Evolutionary conservation across 2,113 vertebrate genomes (phyloP), one percentile per base, ranked within the genome.

Genomic region (Anseranas semipalmata): DNA sequence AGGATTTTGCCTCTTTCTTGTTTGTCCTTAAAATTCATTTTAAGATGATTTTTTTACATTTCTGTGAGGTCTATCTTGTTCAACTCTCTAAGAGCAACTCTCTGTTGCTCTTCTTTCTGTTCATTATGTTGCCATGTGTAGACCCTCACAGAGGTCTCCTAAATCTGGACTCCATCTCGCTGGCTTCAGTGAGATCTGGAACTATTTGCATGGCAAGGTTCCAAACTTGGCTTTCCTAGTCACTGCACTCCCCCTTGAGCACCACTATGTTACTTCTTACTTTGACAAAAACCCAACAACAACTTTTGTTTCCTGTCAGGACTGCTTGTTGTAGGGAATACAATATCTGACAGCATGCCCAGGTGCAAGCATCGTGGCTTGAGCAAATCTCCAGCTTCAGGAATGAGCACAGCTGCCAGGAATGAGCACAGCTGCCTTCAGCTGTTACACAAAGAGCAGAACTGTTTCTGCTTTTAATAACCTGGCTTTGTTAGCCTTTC

Each of bases 121-220:
- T 87, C 16, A 30, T 19, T 90, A 41, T 5, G 33, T 27, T 33
- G 30, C 32, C 13, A 14, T 65, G 55, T 19, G 75, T 17, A 7
- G 27, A 15, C 65, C 85, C 25, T 21, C 24, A 76, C 16, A n/a
- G 7, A 50, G 10, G 27, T 53, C 9, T 92, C 37, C 50, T 67
- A 80, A 85, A 73, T 27, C 9, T 33, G 32, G 10, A 16, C 14
- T 73, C 33, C 1, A 0, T 76, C 79, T 70, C 3, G 0, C n/a
- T 66, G 0, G 0, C 53, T 63, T 80, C 17, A 56, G 33, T 9
- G 22, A 74, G 7, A 3, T 7, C 19, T 41, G 25, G 9, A 75
- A 30, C 7, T 66, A 12, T 62, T 56, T 85, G n/a, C 32, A 83
- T 21, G 76, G 11, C 0, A 0, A 53, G 41, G 82, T 59, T 37